A percentile compares a stretch with the other conserved stretches of the same genome.
These are phyloP conservation scores for Myripristis jacobus DNA, from an alignment of 2,797 vertebrate species.

Conservation along the genomic window DNA sequence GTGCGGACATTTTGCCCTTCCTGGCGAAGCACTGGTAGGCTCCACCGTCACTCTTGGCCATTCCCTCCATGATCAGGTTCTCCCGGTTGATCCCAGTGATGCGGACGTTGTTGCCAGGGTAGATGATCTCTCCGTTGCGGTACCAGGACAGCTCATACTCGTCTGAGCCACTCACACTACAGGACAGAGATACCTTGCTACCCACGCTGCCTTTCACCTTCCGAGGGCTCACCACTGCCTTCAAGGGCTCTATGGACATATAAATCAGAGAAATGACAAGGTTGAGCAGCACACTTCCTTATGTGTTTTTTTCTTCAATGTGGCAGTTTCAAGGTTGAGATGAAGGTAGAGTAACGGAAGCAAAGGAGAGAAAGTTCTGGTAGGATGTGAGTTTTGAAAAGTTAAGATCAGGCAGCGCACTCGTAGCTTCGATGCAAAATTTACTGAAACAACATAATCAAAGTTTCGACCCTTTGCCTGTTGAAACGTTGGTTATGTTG, in stretches of 20 bases:
- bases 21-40: slow-evolving; percentile 98
- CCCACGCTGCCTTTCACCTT: slow-evolving; percentile 98
- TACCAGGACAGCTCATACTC: slow-evolving; percentile 98
- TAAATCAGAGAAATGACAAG: slow-evolving; percentile 12
- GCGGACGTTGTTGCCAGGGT: slow-evolving; percentile 92
- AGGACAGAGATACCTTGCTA: slow-evolving; percentile 97
- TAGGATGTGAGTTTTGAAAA: neutral
- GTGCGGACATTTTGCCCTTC: slow-evolving; percentile 96
- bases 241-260: slow-evolving; percentile 88
- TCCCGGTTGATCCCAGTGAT: slow-evolving; percentile 92
- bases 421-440: no score
- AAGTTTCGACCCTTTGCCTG: no score
- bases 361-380: neutral
- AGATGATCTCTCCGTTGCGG: slow-evolving; percentile 95
- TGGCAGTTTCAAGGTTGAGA: neutral
- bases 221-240: slow-evolving; percentile 93
- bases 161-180: slow-evolving; percentile 92
- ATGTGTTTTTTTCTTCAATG: neutral
- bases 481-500: no score
- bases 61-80: slow-evolving; percentile 97
- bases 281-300: neutral
- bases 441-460: no score
- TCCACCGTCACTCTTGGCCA: slow-evolving; percentile 97
- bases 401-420: no score
- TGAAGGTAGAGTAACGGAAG: neutral